A percentile compares a stretch with the other conserved stretches of the same genome.
phyloP scores from a whole-genome alignment of 2,113 vertebrate species.

The Erinaceus europaeus region DNA sequence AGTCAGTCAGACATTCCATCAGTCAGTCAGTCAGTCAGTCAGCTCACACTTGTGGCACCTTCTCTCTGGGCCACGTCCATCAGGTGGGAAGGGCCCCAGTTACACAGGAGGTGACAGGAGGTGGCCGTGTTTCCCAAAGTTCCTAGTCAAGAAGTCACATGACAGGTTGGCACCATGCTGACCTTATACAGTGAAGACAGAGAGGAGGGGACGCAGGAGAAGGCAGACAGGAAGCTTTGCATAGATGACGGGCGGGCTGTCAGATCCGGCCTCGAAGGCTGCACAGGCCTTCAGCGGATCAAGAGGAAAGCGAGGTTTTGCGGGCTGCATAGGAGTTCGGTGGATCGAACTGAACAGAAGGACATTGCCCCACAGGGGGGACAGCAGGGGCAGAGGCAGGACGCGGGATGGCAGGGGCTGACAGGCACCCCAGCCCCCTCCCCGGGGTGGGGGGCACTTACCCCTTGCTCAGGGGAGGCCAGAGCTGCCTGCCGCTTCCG shows the following conservation, averaged over 20 bases:
- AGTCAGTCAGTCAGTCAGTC: not conserved
- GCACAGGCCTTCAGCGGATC: no score
- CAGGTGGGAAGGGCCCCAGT: not conserved
- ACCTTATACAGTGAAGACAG: not conserved
- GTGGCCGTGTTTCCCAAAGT: no score
- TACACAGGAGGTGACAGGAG: not conserved
- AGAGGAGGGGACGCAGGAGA: fast-evolving
- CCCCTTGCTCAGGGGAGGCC: conserved; percentile 67
- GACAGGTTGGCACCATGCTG: not conserved
- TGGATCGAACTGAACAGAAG: not conserved
- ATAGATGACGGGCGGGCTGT: not conserved
- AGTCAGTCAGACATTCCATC: not conserved
- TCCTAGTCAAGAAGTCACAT: not conserved
- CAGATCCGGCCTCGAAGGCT: no score
- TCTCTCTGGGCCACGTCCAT: not conserved
- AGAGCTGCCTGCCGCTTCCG: conserved; percentile 80
- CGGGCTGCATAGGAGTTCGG: not conserved
- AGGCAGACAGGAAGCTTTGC: not conserved
- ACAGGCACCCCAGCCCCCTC: not conserved
- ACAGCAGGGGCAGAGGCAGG: not conserved
- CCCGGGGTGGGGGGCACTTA: conserved; percentile 41
- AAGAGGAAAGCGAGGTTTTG: conserved; percentile 8
- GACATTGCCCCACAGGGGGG: not conserved
- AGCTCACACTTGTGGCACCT: not conserved
- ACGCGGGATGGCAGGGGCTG: fast-evolving